These are phyloP conservation scores for Augochlorella aurata DNA, from an alignment of 2,888 invertebrate species.

Conservation along the genomic window DNA sequence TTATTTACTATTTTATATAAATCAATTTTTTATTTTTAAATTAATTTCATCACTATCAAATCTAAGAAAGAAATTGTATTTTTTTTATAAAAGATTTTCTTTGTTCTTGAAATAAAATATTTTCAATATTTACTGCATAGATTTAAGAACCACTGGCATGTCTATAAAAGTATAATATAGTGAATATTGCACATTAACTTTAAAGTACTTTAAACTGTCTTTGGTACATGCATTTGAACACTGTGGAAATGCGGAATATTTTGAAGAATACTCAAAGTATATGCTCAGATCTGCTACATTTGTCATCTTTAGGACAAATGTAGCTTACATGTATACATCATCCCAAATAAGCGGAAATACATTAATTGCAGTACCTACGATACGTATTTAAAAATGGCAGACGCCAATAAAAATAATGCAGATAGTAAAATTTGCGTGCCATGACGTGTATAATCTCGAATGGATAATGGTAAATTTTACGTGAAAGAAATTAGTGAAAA, in stretches of 20 bases:
- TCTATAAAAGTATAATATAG: slow-evolving; percentile 22
- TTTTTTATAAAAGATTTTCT: slow-evolving; percentile 11
- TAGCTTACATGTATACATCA: slow-evolving; percentile 26
- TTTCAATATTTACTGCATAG: slow-evolving; percentile 8
- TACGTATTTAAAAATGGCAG: slow-evolving; percentile 25
- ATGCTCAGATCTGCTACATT: slow-evolving; percentile 36
- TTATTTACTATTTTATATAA: slow-evolving; percentile 13
- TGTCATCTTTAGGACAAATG: slow-evolving; percentile 22
- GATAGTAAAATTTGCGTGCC: slow-evolving; percentile 47
- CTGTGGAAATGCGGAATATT: slow-evolving; percentile 27
- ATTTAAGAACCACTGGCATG: slow-evolving; percentile 28
- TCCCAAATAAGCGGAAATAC: slow-evolving; percentile 19
- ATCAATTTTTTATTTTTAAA: background rate
- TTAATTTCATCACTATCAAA: slow-evolving; percentile 8
- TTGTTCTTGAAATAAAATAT: slow-evolving; percentile 6
- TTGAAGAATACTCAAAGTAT: slow-evolving; percentile 38
- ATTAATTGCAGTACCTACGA: slow-evolving; percentile 21
- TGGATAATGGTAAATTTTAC: slow-evolving; percentile 32
- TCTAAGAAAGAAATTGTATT: slow-evolving; percentile 2
- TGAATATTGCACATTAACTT: slow-evolving; percentile 34
- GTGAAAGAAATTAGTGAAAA: slow-evolving; percentile 27
- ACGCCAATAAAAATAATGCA: slow-evolving; percentile 26
- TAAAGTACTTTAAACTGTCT: slow-evolving; percentile 42
- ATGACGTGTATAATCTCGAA: slow-evolving; percentile 31
- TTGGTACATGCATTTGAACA: slow-evolving; percentile 17